phyloP scores from a whole-genome alignment of 2,888 invertebrate species.

The Epirrita christyi region DNA sequence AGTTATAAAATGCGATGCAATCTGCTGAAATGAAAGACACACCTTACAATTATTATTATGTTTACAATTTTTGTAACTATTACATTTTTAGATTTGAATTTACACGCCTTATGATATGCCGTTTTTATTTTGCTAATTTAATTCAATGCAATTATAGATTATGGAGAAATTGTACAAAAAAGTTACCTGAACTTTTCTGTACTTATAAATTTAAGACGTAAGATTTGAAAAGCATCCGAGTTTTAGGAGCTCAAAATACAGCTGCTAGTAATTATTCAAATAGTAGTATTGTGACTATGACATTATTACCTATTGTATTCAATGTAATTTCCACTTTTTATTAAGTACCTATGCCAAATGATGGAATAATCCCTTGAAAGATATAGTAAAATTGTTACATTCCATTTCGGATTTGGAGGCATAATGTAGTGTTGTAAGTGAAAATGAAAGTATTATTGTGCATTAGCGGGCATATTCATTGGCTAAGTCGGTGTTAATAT shows the following conservation, averaged over 20 bases:
- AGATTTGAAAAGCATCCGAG: conserved; percentile 50
- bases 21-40: too few species aligned
- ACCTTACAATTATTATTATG: conserved; percentile 2
- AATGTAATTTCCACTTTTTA: conserved; percentile 18
- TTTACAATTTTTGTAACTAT: conserved; percentile 7
- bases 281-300: conserved; percentile 28
- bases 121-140: conserved; percentile 35
- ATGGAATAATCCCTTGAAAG: conserved; percentile 9
- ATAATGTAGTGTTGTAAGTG: conserved; percentile 61
- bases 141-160: conserved; percentile 22
- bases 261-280: conserved; percentile 26
- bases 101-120: conserved; percentile 31
- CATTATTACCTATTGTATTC: conserved; percentile 8
- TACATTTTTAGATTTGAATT: conserved; percentile 29
- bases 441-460: conserved; percentile 80
- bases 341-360: conserved; percentile 14
- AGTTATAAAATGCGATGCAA: conserved; percentile 1
- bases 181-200: conserved; percentile 74
- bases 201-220: conserved; percentile 47
- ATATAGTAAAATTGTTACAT: conserved; percentile 48
- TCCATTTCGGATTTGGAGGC: conserved; percentile 54
- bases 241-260: conserved; percentile 57
- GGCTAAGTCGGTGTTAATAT: conserved; percentile 81
- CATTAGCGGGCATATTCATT: conserved; percentile 73
- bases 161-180: conserved; percentile 67